phyloP scores from a whole-genome alignment of 2,888 invertebrate genomes.

The Kuschelorhynchus macadamiae region DNA sequence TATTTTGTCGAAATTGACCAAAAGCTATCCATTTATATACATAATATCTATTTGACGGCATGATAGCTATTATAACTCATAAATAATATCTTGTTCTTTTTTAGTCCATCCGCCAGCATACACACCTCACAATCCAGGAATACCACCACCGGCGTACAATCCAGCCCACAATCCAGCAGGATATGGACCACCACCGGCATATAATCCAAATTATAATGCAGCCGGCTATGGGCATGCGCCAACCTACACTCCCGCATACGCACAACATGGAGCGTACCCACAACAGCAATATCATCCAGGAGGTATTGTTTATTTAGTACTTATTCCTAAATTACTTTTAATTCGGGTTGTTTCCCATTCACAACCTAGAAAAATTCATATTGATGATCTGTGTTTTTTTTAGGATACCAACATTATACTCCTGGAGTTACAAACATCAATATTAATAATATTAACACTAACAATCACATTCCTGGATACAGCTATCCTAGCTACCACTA shows the following conservation, averaged over 20 bases:
- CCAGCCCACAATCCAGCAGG: conserved; percentile 54
- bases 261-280: conserved; percentile 27
- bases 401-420: conserved; percentile 34
- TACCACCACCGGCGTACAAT: conserved; percentile 45
- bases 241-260: conserved; percentile 12
- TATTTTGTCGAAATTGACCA: no score
- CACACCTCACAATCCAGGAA: conserved; percentile 46
- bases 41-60: no score
- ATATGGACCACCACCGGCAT: conserved; percentile 54
- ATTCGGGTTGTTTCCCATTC: not conserved
- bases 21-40: no score
- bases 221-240: conserved; percentile 38
- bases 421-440: conserved; percentile 55
- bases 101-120: conserved; percentile 53
- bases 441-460: conserved; percentile 57
- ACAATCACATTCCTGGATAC: conserved; percentile 47
- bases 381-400: no score
- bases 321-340: no score
- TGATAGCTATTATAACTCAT: no score
- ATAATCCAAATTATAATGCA: conserved; percentile 47
- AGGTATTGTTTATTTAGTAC: no score
- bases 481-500: conserved; percentile 57
- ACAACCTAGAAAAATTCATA: no score
- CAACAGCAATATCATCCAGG: conserved; percentile 32
- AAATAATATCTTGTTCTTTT: no score